These are phyloP conservation scores for Caenorhabditis brenneri DNA, from an alignment of 1,140 invertebrate genomes.

Conservation along the genomic window DNA sequence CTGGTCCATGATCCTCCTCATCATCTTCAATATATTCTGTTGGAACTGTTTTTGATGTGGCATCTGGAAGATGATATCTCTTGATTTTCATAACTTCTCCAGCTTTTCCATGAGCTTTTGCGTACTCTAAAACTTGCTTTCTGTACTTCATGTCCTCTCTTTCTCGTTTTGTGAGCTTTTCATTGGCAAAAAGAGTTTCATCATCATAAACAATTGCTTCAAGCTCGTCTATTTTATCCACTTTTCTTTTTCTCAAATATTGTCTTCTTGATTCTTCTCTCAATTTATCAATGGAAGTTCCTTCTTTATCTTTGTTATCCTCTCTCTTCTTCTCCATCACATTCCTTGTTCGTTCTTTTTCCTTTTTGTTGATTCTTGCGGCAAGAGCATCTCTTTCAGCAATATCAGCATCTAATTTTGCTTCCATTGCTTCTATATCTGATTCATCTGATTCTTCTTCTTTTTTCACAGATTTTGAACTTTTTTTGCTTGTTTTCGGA, in stretches of 20 bases:
- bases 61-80: conserved; percentile 70
- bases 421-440: conserved; percentile 71
- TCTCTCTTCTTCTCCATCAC: conserved; percentile 40
- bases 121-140: conserved; percentile 85
- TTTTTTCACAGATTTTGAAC: conserved; percentile 73
- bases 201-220: conserved; percentile 94
- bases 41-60: conserved; percentile 52
- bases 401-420: conserved; percentile 80
- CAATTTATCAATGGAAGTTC: conserved; percentile 82
- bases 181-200: conserved; percentile 89
- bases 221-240: conserved; percentile 92
- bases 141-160: conserved; percentile 85
- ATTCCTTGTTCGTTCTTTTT: conserved; percentile 81
- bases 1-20: conserved; percentile 84
- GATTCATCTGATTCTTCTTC: conserved; percentile 74
- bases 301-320: conserved; percentile 78
- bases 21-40: conserved; percentile 79
- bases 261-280: conserved; percentile 87
- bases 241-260: conserved; percentile 92
- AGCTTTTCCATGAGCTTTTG: conserved; percentile 93
- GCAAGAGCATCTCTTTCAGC: conserved; percentile 93
- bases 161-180: conserved; percentile 85
- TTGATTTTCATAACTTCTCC: conserved; percentile 87
- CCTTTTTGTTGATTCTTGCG: conserved; percentile 83
- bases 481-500: conserved; percentile 59